Evolutionary conservation across 2,113 vertebrate genomes (phyloP).

Genomic region (Erythrolamprus reginae): DNA sequence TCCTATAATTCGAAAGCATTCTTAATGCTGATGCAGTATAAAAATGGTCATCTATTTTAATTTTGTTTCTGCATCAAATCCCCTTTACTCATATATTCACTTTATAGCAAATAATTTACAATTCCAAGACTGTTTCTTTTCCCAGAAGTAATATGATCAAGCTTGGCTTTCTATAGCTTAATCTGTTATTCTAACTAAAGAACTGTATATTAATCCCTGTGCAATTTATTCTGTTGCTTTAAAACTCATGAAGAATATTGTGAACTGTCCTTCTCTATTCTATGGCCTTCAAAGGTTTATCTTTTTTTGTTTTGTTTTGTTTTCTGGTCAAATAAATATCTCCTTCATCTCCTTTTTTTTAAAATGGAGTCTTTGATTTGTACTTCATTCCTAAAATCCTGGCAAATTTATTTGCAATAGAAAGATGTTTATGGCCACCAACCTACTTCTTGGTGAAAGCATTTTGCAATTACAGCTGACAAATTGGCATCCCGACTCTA

Average conservation of each 20-base stretch:
- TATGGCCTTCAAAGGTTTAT: not conserved
- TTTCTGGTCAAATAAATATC: not conserved
- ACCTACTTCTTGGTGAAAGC: not conserved
- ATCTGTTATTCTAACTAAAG: not conserved
- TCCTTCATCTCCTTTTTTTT: not conserved
- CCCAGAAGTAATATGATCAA: not conserved
- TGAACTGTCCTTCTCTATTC: not conserved
- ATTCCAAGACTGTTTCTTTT: not conserved
- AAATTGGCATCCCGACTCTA: not conserved
- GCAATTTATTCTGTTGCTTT: not conserved
- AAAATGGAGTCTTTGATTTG: not conserved
- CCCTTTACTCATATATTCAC: not conserved
- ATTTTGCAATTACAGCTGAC: not conserved
- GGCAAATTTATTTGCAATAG: not conserved
- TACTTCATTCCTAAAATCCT: not conserved
- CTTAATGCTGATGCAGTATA: not conserved
- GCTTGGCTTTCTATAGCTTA: not conserved
- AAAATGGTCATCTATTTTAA: not conserved
- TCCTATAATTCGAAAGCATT: not conserved
- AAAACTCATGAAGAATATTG: not conserved
- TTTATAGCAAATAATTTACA: not conserved
- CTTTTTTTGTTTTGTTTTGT: not conserved
- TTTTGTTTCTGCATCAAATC: not conserved
- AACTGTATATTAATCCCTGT: not conserved
- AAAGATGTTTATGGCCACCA: not conserved